Percentiles rank a stretch among this genome's conserved stretches.
phyloP scores from a whole-genome alignment of 2,113 vertebrate genomes.

The Crotophaga sulcirostris region DNA sequence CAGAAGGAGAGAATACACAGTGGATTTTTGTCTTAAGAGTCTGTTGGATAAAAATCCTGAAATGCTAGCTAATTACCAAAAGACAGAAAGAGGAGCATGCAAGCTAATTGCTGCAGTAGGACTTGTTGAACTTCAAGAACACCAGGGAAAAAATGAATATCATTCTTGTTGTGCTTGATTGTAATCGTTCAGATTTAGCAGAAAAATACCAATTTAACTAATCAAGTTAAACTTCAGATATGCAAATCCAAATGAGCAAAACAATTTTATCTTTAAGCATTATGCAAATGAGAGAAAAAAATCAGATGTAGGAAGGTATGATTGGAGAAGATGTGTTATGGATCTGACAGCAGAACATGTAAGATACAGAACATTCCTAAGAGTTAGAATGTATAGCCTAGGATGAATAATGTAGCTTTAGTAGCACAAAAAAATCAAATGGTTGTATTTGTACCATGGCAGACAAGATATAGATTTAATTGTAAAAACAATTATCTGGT shows the following conservation, averaged over 20 bases:
- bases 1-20: neutral
- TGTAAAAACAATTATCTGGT: neutral
- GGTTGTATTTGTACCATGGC: neutral
- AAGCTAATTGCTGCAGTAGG: neutral
- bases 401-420: neutral
- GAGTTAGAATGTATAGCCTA: neutral
- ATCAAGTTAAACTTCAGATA: neutral
- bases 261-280: neutral
- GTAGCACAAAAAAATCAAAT: neutral
- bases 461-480: neutral
- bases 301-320: neutral
- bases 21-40: neutral
- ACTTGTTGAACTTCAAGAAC: neutral
- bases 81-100: neutral
- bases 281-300: neutral
- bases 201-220: neutral
- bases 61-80: neutral
- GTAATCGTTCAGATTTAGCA: neutral
- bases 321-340: neutral
- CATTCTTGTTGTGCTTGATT: neutral
- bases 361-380: neutral
- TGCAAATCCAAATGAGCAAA: neutral
- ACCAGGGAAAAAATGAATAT: neutral
- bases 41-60: constrained; percentile 9
- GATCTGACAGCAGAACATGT: neutral